Base-by-base conservation (phyloP, 2,797 vertebrate genomes). In the Amblyraja radiata region DNA sequence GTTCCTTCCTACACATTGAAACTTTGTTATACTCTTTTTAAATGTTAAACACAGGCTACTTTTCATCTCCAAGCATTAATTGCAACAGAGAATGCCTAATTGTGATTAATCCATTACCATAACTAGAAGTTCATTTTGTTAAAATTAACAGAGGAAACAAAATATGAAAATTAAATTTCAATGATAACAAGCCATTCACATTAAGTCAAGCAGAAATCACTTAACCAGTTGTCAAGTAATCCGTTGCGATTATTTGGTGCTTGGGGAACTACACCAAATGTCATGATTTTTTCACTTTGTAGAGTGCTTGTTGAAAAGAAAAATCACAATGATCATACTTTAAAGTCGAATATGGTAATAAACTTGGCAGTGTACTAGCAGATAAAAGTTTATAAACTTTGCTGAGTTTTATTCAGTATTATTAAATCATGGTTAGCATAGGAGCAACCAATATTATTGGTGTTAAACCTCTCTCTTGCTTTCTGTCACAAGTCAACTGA, bases 141-240 rank as follows among this genome's bases (percentile, higher is more conserved):
- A 13, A 46, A 39, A 91, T 74, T 91, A 36, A 91, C 65, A 25
- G 65, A 11, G 11, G 68, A 73, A 74, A 91, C 68, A 91, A 73
- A 91, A 91, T 74, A 21, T 73, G 90, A 65, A 91, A 91, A 91
- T 91, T 74, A 74, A 91, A 91, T 91, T 54, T 90, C 36, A 91
- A 91, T 73, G 71, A 91, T 91, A 68, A 18, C 36, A 13, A 25
- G 18, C 4, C 21, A 4, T 91, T 91, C 21, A 54, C 39, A 74
- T 54, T 46, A 39, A 54, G 71, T 91, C 68, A 74, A 91, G 32
- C 90, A 28, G 18, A 91, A 91, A 73, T 74, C 63, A 73, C 32
- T 91, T 91, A 46, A 91, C 73, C 90, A 91, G 90, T 18, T 74
- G 90, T 73, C 68, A 74, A 71, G 73, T 91, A 91, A 74, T 91